Conservation (phyloP, 2,113 vertebrate genomes). For the Corapipo altera region DNA sequence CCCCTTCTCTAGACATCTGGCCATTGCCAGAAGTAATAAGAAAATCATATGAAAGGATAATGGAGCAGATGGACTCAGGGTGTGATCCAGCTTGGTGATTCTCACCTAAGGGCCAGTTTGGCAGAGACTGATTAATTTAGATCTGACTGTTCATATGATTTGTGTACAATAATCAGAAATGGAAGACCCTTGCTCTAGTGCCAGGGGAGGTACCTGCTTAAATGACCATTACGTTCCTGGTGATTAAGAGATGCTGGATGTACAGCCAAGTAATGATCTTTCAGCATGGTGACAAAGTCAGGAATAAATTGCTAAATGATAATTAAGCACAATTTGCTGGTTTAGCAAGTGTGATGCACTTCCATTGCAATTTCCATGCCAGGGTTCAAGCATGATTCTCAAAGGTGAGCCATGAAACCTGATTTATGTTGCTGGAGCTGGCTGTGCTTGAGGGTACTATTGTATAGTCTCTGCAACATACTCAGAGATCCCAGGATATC, state of each 20-base stretch:
- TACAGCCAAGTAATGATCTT: conserved; percentile 22
- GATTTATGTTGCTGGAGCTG: conserved; percentile 12
- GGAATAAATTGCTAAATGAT: conserved; percentile 27
- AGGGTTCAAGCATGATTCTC: neutral
- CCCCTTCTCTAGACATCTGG: conserved; percentile 47
- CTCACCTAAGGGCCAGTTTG: conserved; percentile 49
- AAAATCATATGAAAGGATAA: conserved; percentile 51
- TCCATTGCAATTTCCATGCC: conserved; percentile 3
- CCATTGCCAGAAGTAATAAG: conserved; percentile 40
- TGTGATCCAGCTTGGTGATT: conserved; percentile 34
- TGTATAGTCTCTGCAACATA: neutral
- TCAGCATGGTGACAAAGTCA: neutral
- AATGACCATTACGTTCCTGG: conserved; percentile 20
- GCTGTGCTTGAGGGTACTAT: neutral
- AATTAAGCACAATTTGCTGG: conserved; percentile 41
- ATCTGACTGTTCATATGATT: conserved; percentile 34
- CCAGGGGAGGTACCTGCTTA: conserved; percentile 35
- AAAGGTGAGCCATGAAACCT: conserved; percentile 41
- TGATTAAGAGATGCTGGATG: conserved; percentile 41
- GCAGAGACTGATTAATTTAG: conserved; percentile 44
- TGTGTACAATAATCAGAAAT: conserved; percentile 12
- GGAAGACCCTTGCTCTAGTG: conserved; percentile 2
- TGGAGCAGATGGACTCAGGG: conserved; percentile 57
- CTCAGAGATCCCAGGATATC: conserved; percentile 48
- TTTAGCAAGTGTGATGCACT: conserved; percentile 20